These are phyloP conservation scores for Anguilla anguilla DNA, from an alignment of 2,797 vertebrate species.

Conservation along the genomic window DNA sequence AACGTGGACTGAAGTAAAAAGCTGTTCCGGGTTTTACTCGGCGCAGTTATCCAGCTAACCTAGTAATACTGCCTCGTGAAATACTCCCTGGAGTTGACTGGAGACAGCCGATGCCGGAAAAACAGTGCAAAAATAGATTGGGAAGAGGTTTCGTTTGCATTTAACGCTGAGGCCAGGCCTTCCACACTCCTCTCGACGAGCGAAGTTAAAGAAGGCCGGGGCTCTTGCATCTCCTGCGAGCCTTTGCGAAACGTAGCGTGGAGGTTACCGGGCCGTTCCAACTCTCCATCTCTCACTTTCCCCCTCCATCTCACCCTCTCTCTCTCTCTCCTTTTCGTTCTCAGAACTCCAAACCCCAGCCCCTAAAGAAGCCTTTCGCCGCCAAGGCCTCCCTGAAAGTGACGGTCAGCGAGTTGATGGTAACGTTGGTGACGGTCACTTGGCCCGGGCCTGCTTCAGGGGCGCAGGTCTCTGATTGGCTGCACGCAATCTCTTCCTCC, in stretches of 20 bases:
- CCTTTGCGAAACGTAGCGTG: not conserved
- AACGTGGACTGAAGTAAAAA: too few relatives aligned
- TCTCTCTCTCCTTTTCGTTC: not conserved
- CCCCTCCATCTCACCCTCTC: slow-evolving; percentile 11
- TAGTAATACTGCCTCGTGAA: too few relatives aligned
- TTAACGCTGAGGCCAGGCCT: not conserved
- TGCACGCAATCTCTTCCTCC: slow-evolving; percentile 34
- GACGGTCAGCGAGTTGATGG: slow-evolving; percentile 94
- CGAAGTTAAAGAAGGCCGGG: not conserved
- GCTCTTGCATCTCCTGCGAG: not conserved
- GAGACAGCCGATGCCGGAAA: not conserved
- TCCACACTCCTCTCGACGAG: not conserved
- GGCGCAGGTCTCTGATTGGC: slow-evolving; percentile 54
- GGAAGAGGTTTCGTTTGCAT: not conserved
- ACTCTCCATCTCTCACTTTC: not conserved
- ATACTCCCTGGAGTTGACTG: not conserved
- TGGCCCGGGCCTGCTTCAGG: slow-evolving; percentile 69
- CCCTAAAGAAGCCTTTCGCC: slow-evolving; percentile 92
- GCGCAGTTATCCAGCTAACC: too few relatives aligned
- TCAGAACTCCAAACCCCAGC: slow-evolving; percentile 75
- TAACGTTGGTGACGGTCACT: slow-evolving; percentile 96
- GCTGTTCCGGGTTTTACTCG: too few relatives aligned
- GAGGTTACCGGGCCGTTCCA: not conserved
- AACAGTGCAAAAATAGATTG: not conserved
- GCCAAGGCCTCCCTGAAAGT: slow-evolving; percentile 92